Base-by-base conservation (phyloP, 92 coral and sea anemone species). In the Ricordea florida region DNA sequence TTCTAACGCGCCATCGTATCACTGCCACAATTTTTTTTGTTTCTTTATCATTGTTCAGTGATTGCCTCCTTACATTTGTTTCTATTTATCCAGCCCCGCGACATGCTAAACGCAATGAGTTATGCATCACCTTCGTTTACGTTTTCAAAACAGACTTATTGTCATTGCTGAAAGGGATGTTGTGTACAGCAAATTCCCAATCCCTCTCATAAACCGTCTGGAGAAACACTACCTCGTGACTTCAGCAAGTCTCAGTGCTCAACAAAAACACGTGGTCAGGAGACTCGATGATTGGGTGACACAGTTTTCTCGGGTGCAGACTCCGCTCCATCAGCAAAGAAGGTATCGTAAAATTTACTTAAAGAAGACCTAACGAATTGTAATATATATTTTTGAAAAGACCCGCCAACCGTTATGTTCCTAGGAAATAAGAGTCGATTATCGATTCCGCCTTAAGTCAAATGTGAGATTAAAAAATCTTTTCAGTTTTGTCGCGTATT, bases 131-230 rank as follows among this genome's bases (percentile, higher is more conserved):
- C n/a, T n/a, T n/a, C n/a, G n/a, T 4, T 26, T 52, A 42, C 4
- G 14, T 29, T 31, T 18, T n/a, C n/a, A n/a, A n/a, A n/a, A n/a
- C n/a, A 89, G 98, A 72, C 65, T 92, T 49, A 89, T 92, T 31
- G 98, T 92, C 6, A 84, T 92, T 43, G 98, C 98, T 27, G 98
- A 92, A 66, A 89, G 86, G 59, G 92, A 85, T 41, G 92, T 71
- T 20, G 98, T 89, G 6, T 91, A 87, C 90, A 72, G 76, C 81
- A 57, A 41, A 8, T 87, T 87, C 51, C 93, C 87, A 26, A 87
- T 87, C 23, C 97, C 97, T 13, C 80, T 91, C 58, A 87, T 87
- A 62, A 87, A 91, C 62, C 97, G 97, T 38, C 80, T 91, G 52
- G 97, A 91, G 55, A 91, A 91, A 52, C 97, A 91, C 66, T 80